phyloP scores from a whole-genome alignment of 1,140 invertebrate genomes.

The Drosophila arizonae region DNA sequence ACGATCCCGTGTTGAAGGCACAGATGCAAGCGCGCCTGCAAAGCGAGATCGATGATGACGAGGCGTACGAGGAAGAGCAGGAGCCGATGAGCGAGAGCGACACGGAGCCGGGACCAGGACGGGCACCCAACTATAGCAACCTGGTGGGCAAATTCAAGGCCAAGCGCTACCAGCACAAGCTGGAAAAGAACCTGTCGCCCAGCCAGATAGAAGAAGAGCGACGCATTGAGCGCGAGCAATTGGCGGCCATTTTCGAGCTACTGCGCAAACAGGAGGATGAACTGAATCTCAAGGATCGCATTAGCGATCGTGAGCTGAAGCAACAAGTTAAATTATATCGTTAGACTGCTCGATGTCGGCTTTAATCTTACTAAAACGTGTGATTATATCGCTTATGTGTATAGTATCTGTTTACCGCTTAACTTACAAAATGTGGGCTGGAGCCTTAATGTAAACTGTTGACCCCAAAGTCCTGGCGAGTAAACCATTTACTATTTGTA shows the following conservation, averaged over 20 bases:
- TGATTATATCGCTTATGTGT: conserved; percentile 19
- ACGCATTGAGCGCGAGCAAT: conserved; percentile 74
- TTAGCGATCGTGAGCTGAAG: conserved; percentile 70
- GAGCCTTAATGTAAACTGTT: neutral
- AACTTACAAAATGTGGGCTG: neutral
- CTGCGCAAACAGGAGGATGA: conserved; percentile 74
- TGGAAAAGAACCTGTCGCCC: conserved; percentile 65
- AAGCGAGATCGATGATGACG: conserved; percentile 51
- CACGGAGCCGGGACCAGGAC: conserved; percentile 27
- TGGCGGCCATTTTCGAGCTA: conserved; percentile 75
- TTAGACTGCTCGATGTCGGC: conserved; percentile 11
- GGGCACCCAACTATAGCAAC: conserved; percentile 42
- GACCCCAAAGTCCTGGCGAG: conserved; percentile 1
- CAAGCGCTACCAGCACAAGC: conserved; percentile 62
- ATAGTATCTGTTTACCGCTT: neutral
- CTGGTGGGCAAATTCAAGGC: conserved; percentile 72
- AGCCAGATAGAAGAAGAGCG: conserved; percentile 70
- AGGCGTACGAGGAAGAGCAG: conserved; percentile 53
- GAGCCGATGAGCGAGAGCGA: conserved; percentile 58
- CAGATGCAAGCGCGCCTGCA: conserved; percentile 31
- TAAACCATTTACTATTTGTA: conserved; percentile 5
- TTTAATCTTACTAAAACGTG: conserved; percentile 17
- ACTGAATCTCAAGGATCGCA: conserved; percentile 74
- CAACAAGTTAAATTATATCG: conserved; percentile 75
- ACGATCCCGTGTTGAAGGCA: conserved; percentile 35